phyloP scores from a whole-genome alignment of 1,140 invertebrate genomes.

The Alviniconcha marisindica region DNA sequence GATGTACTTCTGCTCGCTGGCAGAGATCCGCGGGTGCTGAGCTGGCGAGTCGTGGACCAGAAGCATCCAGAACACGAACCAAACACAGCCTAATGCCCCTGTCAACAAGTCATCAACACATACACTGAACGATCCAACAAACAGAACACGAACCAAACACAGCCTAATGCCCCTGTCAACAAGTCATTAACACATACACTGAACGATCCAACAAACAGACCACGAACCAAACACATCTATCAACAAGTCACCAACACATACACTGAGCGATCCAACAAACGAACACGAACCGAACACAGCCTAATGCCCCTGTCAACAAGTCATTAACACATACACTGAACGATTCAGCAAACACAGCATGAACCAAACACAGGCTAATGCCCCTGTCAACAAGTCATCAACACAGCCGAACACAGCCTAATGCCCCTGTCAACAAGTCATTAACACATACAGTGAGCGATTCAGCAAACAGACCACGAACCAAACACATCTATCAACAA shows the following conservation, averaged over 20 bases:
- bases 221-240: neutral
- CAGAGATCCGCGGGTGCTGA: conserved; percentile 56
- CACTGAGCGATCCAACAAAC: neutral
- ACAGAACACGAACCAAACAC: conserved; percentile 56
- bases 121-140: too few relatives aligned
- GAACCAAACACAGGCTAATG: conserved; percentile 55
- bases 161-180: conserved; percentile 47
- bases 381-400: conserved; percentile 40
- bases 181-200: neutral
- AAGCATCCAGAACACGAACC: conserved; percentile 58
- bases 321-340: too few relatives aligned
- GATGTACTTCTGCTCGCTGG: conserved; percentile 57
- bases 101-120: too few relatives aligned
- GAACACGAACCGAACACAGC: neutral
- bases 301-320: neutral
- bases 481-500: neutral
- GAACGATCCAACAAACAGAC: neutral
- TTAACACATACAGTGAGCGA: too few relatives aligned
- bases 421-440: too few relatives aligned
- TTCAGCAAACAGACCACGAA: neutral
- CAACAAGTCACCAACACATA: too few relatives aligned
- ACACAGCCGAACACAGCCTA: neutral
- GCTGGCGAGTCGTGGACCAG: conserved; percentile 53
- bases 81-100: conserved; percentile 57
- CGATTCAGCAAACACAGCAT: conserved; percentile 50